These are phyloP conservation scores for Tyria jacobaeae DNA, from an alignment of 2,888 invertebrate genomes.

Conservation along the genomic window DNA sequence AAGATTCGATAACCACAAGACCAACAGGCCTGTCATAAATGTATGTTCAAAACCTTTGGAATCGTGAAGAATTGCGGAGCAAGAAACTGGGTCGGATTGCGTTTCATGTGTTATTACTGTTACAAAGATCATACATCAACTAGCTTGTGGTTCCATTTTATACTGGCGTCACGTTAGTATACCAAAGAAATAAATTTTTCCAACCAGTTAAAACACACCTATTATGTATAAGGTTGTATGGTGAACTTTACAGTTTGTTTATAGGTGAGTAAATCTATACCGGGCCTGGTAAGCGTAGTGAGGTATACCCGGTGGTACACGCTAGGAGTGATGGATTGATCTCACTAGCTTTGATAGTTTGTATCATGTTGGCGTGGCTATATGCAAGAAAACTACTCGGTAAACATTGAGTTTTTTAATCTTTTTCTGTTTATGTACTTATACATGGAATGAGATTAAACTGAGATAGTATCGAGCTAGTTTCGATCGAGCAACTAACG, in stretches of 20 bases:
- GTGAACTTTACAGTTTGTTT: background rate
- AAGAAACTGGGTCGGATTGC: background rate
- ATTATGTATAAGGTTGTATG: background rate
- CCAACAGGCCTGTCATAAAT: no score
- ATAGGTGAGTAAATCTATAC: background rate
- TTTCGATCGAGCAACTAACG: no score
- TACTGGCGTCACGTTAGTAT: no score
- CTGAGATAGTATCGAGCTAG: no score
- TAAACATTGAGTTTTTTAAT: conserved; percentile 4
- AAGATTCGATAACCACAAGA: no score
- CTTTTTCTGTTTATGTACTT: conserved; percentile 8
- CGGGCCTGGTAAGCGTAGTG: background rate
- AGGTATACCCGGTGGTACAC: background rate
- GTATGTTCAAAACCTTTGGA: background rate
- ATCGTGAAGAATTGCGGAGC: background rate
- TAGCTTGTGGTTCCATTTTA: background rate
- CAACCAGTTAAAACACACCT: background rate
- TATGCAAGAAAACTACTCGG: background rate
- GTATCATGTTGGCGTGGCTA: background rate
- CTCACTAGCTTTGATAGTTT: background rate
- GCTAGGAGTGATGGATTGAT: conserved; percentile 6
- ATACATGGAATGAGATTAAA: background rate
- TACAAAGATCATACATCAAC: no score
- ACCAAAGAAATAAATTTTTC: no score
- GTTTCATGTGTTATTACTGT: background rate